phyloP scores from a whole-genome alignment of 2,797 vertebrate species.

The Acanthornis magna region DNA sequence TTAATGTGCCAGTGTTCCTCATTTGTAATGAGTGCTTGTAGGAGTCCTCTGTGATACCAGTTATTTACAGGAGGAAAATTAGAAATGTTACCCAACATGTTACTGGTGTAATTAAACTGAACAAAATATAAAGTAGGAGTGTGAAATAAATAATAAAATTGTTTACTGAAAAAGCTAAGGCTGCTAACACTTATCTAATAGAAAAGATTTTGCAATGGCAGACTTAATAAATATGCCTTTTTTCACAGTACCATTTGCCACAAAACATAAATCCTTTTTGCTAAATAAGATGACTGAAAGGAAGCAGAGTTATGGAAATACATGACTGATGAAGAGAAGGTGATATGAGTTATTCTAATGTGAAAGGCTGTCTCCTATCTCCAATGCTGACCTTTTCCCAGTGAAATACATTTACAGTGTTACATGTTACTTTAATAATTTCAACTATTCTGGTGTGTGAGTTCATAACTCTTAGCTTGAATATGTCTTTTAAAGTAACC shows the following conservation, averaged over 20 bases:
- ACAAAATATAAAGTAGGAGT: not conserved
- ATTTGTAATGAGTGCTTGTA: not conserved
- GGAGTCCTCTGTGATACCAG: not conserved
- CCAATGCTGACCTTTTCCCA: conserved; percentile 16
- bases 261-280: not conserved
- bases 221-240: not conserved
- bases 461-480: not conserved
- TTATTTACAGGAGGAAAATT: conserved; percentile 16
- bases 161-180: not conserved
- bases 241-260: not conserved
- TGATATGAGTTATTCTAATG: not conserved
- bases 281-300: conserved; percentile 1
- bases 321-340: not conserved
- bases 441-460: not conserved
- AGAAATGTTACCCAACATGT: not conserved
- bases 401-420: conserved; percentile 2
- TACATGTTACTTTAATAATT: conserved; percentile 11
- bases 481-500: not conserved
- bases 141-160: not conserved
- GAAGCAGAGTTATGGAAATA: conserved; percentile 3
- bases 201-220: not conserved
- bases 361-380: conserved; percentile 10
- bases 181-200: not conserved
- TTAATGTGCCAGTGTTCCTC: not conserved
- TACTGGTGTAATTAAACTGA: conserved; percentile 23